A percentile compares a stretch with the other conserved stretches of the same genome.
Conservation (phyloP, 2,888 invertebrate genomes). For the Aphidius colemani region DNA sequence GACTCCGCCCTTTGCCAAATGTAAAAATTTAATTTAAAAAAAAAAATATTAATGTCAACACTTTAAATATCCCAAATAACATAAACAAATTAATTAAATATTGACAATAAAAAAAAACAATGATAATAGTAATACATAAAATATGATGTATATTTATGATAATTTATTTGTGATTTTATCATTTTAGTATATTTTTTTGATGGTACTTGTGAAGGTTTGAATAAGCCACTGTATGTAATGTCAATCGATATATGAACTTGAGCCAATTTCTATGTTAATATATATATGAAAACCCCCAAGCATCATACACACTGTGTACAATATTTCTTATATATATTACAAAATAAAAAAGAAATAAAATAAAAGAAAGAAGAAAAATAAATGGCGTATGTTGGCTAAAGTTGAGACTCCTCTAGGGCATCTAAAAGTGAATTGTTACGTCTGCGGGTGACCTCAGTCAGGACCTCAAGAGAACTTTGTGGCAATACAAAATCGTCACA, state of each 20-base stretch:
- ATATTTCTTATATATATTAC: slow-evolving; percentile 3
- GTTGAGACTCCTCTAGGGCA: slow-evolving; percentile 49
- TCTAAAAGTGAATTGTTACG: slow-evolving; percentile 61
- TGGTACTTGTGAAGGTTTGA: neutral
- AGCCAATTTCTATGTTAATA: slow-evolving; percentile 61
- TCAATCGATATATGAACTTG: slow-evolving; percentile 58
- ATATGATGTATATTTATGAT: no score
- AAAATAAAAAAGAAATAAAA: slow-evolving; percentile 26
- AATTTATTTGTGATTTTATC: slow-evolving; percentile 28
- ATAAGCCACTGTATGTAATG: slow-evolving; percentile 25
- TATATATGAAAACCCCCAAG: slow-evolving; percentile 29
- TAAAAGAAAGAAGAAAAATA: slow-evolving; percentile 30
- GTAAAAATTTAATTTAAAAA: neutral
- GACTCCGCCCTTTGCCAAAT: slow-evolving; percentile 50
- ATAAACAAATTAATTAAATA: neutral
- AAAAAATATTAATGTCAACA: neutral
- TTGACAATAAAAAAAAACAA: neutral
- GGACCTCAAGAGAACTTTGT: slow-evolving; percentile 45
- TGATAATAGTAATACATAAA: no score
- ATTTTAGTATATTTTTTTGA: slow-evolving; percentile 32
- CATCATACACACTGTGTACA: slow-evolving; percentile 16
- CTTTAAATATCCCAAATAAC: slow-evolving; percentile 1
- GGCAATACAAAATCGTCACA: slow-evolving; percentile 43
- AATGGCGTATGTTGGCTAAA: slow-evolving; percentile 26
- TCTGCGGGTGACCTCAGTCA: slow-evolving; percentile 59